Conservation (phyloP, 2,888 invertebrate genomes). For the Xylophagus ater region DNA sequence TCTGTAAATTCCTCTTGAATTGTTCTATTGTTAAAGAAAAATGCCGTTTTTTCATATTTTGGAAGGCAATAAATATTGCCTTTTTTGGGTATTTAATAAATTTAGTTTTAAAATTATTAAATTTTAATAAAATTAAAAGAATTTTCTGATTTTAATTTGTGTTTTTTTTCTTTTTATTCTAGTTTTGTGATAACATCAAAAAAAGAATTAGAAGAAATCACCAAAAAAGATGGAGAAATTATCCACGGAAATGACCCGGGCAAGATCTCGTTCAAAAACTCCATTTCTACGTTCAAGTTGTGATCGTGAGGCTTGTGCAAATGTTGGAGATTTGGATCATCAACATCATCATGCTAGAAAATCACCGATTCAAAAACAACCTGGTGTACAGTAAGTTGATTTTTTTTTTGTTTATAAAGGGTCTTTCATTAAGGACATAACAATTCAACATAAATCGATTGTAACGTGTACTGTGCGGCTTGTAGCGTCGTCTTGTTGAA, state of each 20-base stretch:
- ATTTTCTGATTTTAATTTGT: not conserved
- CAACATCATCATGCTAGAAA: constrained; percentile 43
- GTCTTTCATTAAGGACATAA: too few species aligned
- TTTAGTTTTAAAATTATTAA: too few species aligned
- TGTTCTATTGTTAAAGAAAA: too few species aligned
- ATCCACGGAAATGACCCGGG: constrained; percentile 46
- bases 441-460: too few species aligned
- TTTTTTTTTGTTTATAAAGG: too few species aligned
- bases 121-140: not conserved
- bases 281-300: constrained; percentile 50
- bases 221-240: constrained; percentile 26
- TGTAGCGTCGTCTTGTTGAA: too few species aligned
- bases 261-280: constrained; percentile 59
- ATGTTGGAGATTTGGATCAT: constrained; percentile 43
- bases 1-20: too few species aligned
- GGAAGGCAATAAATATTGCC: too few species aligned
- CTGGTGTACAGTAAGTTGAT: constrained; percentile 14
- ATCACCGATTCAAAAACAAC: constrained; percentile 22
- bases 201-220: not conserved
- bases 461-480: too few species aligned
- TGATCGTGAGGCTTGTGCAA: constrained; percentile 46
- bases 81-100: too few species aligned
- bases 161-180: not conserved
- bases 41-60: too few species aligned
- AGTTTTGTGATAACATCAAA: not conserved